Evolutionary conservation across 2,797 vertebrate species (phyloP).

Genomic region (Danio aesculapii): DNA sequence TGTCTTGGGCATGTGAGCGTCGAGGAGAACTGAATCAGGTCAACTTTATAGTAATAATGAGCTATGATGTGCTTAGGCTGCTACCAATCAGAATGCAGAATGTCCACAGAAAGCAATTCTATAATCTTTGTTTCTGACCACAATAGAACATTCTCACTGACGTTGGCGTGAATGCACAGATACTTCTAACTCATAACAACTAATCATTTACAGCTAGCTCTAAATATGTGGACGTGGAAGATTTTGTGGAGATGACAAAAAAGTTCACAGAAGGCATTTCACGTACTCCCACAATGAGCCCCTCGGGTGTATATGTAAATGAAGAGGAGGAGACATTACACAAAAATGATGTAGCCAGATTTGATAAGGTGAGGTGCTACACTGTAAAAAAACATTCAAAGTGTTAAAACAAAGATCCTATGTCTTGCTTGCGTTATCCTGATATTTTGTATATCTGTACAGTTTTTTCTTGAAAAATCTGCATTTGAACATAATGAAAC

Average conservation of each 20-base stretch:
- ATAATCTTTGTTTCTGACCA: too few species aligned
- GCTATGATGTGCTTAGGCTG: too few species aligned
- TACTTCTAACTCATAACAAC: neutral
- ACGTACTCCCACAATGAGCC: constrained; percentile 64
- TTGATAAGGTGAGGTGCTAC: constrained; percentile 33
- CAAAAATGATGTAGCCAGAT: neutral
- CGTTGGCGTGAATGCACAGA: neutral
- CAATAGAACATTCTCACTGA: too few species aligned
- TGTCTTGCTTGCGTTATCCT: too few species aligned
- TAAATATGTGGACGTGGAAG: constrained; percentile 87
- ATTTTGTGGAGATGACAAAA: constrained; percentile 97
- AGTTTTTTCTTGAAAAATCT: too few species aligned
- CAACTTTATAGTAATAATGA: too few species aligned
- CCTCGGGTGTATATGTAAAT: neutral
- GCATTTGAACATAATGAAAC: too few species aligned
- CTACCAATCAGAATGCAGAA: too few species aligned
- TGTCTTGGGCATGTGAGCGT: too few species aligned
- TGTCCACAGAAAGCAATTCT: too few species aligned
- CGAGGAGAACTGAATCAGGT: too few species aligned
- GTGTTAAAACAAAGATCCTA: neutral
- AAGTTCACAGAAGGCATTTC: constrained; percentile 90
- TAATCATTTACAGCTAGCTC: constrained; percentile 75
- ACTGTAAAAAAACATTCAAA: neutral
- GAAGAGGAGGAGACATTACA: neutral
- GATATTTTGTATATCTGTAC: too few species aligned